Conservation (phyloP, 2,797 vertebrate genomes). For the Onychomys leucogaster region DNA sequence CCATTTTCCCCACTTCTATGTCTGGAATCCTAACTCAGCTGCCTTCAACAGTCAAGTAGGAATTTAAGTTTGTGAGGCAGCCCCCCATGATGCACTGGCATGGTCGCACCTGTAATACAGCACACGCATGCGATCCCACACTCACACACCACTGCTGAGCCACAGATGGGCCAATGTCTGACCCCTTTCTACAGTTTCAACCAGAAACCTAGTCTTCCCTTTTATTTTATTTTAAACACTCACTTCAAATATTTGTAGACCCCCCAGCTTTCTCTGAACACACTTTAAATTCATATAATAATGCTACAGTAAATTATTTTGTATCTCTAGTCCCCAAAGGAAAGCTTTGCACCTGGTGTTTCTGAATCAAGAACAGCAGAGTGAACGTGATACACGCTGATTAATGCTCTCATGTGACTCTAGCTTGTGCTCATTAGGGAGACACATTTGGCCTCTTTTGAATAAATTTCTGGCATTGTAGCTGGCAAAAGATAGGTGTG, state of each 20-base stretch:
- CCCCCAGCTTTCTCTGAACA: background rate
- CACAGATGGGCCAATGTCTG: background rate
- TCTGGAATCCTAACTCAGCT: background rate
- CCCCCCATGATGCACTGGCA: background rate
- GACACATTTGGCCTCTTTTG: background rate
- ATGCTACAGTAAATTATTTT: background rate
- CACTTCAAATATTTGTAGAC: conserved; percentile 4
- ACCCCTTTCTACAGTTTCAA: background rate
- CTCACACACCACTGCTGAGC: background rate
- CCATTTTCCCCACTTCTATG: background rate
- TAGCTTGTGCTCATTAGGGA: background rate
- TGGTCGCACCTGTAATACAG: background rate
- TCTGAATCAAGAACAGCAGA: background rate
- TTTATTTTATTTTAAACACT: background rate
- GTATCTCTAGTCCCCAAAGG: background rate
- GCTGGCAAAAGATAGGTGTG: background rate
- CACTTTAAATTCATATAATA: background rate
- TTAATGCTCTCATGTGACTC: background rate
- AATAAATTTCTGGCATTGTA: background rate
- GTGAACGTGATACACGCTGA: background rate
- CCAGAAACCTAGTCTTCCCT: background rate
- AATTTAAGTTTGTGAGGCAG: background rate
- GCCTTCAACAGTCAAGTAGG: background rate
- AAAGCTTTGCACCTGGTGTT: background rate
- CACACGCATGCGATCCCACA: too few species aligned